Percentiles rank a stretch among this genome's conserved stretches.
These are phyloP conservation scores for Drosophila anomalipes DNA, from an alignment of 2,888 invertebrate species.

Conservation along the genomic window DNA sequence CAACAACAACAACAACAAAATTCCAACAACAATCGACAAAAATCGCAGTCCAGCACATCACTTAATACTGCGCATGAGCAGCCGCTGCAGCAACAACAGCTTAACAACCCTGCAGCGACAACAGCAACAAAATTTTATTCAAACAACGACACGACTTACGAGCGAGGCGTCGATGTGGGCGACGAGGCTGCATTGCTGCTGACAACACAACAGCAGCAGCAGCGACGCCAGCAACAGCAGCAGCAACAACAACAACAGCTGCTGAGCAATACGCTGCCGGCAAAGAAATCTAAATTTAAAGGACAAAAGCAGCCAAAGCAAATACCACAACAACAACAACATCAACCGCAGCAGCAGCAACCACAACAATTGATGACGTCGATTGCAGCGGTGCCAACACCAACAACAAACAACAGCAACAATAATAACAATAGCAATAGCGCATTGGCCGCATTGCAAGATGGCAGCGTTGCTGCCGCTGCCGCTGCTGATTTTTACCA, in stretches of 20 bases:
- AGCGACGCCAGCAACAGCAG: slow-evolving; percentile 47
- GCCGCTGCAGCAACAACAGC: slow-evolving; percentile 51
- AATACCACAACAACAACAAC: slow-evolving; percentile 67
- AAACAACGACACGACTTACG: slow-evolving; percentile 72
- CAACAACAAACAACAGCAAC: slow-evolving; percentile 39
- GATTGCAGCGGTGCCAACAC: slow-evolving; percentile 64
- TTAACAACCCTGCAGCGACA: slow-evolving; percentile 30
- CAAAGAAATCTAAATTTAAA: slow-evolving; percentile 80
- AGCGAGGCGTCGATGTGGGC: slow-evolving; percentile 82
- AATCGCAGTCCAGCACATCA: slow-evolving; percentile 82
- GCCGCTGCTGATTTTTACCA: slow-evolving; percentile 71
- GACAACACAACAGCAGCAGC: slow-evolving; percentile 62
- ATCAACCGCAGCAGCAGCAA: slow-evolving; percentile 41
- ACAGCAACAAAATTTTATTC: slow-evolving; percentile 77
- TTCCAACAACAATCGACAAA: slow-evolving; percentile 79
- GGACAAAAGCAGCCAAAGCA: slow-evolving; percentile 84
- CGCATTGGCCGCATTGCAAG: slow-evolving; percentile 70
- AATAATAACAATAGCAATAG: slow-evolving; percentile 56
- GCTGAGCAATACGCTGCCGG: slow-evolving; percentile 78
- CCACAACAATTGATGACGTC: slow-evolving; percentile 70
- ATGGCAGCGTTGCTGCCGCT: slow-evolving; percentile 75
- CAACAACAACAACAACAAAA: slow-evolving; percentile 38
- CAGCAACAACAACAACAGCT: slow-evolving; percentile 49
- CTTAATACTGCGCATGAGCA: slow-evolving; percentile 79
- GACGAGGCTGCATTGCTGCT: slow-evolving; percentile 72